A percentile compares a stretch with the other conserved stretches of the same genome.
These are phyloP conservation scores for Rhagoletis zephyria DNA, from an alignment of 1,140 invertebrate genomes.

Conservation along the genomic window DNA sequence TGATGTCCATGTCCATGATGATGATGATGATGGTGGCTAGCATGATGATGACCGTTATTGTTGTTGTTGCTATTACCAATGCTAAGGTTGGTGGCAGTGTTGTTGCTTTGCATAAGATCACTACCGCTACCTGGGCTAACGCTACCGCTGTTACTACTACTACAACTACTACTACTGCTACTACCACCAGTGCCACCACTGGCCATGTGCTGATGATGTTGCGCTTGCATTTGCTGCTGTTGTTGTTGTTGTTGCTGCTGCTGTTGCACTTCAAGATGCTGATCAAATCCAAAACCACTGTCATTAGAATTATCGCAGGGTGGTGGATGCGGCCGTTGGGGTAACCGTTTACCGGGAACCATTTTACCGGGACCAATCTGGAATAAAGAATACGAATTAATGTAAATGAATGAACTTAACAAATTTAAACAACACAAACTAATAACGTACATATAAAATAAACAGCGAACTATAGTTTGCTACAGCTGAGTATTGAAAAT, in stretches of 20 bases:
- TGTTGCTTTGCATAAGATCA: slow-evolving; percentile 57
- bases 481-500: too few species aligned
- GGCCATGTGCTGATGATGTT: slow-evolving; percentile 45
- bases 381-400: background rate
- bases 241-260: slow-evolving; percentile 54
- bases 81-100: slow-evolving; percentile 61
- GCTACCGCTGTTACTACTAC: slow-evolving; percentile 62
- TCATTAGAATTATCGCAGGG: slow-evolving; percentile 88
- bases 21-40: slow-evolving; percentile 50
- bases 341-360: slow-evolving; percentile 73
- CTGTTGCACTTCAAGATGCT: slow-evolving; percentile 72
- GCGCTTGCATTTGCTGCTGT: background rate
- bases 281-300: slow-evolving; percentile 85
- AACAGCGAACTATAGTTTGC: too few species aligned
- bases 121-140: slow-evolving; percentile 62
- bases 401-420: background rate
- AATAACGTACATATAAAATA: too few species aligned
- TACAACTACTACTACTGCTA: slow-evolving; percentile 57
- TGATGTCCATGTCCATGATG: slow-evolving; percentile 44
- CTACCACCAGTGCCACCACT: slow-evolving; percentile 53
- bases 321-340: slow-evolving; percentile 69
- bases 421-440: background rate
- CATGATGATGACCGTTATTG: slow-evolving; percentile 55
- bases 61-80: slow-evolving; percentile 60
- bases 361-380: slow-evolving; percentile 74